A percentile compares a stretch with the other conserved stretches of the same genome.
Conservation (phyloP, 2,797 vertebrate species). For the Hipposideros larvatus region DNA sequence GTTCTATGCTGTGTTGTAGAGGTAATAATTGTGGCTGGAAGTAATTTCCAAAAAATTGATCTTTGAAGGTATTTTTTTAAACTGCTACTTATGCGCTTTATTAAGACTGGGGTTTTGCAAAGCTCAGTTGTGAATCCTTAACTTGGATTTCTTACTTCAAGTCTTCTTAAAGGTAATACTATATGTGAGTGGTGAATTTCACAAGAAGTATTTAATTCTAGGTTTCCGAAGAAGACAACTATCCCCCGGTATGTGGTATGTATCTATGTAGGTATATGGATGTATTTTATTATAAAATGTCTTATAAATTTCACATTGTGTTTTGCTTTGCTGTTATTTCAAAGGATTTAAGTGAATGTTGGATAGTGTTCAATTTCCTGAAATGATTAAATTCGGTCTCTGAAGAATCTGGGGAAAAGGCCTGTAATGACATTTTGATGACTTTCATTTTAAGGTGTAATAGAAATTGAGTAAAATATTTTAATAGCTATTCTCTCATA, state of each 20-base stretch:
- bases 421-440: constrained; percentile 80
- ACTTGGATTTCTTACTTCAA: constrained; percentile 67
- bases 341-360: constrained; percentile 75
- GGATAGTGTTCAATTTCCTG: constrained; percentile 53
- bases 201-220: constrained; percentile 74
- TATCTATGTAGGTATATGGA: constrained; percentile 50
- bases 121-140: constrained; percentile 67
- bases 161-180: constrained; percentile 74
- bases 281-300: constrained; percentile 47
- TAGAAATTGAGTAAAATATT: constrained; percentile 76
- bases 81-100: constrained; percentile 65
- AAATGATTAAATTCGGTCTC: constrained; percentile 72
- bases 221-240: constrained; percentile 57
- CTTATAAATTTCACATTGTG: constrained; percentile 62
- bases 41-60: constrained; percentile 77
- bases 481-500: constrained; percentile 77
- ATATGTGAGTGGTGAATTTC: constrained; percentile 69
- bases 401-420: constrained; percentile 76
- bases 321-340: constrained; percentile 75
- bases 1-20: constrained; percentile 46
- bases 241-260: constrained; percentile 69
- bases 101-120: constrained; percentile 75
- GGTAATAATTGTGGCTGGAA: constrained; percentile 69
- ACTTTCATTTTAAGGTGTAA: constrained; percentile 80
- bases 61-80: constrained; percentile 71